A percentile compares a stretch with the other conserved stretches of the same genome.
These are phyloP conservation scores for Hemicordylus capensis DNA, from an alignment of 2,113 vertebrate species.

Conservation along the genomic window DNA sequence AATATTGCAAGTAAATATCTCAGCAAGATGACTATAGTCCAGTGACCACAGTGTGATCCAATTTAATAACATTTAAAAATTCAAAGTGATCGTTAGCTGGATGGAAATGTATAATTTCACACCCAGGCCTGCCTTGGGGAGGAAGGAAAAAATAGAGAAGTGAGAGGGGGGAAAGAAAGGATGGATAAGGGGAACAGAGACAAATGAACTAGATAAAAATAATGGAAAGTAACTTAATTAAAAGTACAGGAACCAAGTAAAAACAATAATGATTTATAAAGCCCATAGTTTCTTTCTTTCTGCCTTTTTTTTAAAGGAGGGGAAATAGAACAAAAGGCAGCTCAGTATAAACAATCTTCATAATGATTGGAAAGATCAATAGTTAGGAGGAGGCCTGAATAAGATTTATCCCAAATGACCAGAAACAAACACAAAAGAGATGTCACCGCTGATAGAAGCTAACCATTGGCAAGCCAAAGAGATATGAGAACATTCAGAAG, in stretches of 20 bases:
- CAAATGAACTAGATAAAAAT: constrained; percentile 75
- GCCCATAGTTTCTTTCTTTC: constrained; percentile 30
- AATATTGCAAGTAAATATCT: constrained; percentile 75
- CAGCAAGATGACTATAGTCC: constrained; percentile 70
- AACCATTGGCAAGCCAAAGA: constrained; percentile 54
- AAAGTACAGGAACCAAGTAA: constrained; percentile 62
- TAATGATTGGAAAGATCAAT: constrained; percentile 56
- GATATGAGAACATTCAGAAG: constrained; percentile 21
- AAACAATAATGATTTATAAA: constrained; percentile 62
- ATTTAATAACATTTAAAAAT: constrained; percentile 79
- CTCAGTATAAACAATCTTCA: constrained; percentile 46
- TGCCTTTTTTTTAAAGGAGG: constrained; percentile 51
- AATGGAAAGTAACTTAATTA: constrained; percentile 75
- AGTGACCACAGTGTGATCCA: constrained; percentile 73
- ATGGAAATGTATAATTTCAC: constrained; percentile 76
- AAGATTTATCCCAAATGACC: constrained; percentile 28
- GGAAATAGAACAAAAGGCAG: constrained; percentile 37
- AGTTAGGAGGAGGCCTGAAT: constrained; percentile 59
- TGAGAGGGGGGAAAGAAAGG: constrained; percentile 24
- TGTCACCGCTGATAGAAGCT: constrained; percentile 26
- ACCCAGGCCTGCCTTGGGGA: constrained; percentile 65
- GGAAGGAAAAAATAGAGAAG: constrained; percentile 30
- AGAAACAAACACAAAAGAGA: constrained; percentile 50
- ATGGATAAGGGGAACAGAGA: constrained; percentile 57
- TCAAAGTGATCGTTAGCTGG: constrained; percentile 66